phyloP scores from a whole-genome alignment of 2,113 vertebrate genomes.

The Cavia porcellus region DNA sequence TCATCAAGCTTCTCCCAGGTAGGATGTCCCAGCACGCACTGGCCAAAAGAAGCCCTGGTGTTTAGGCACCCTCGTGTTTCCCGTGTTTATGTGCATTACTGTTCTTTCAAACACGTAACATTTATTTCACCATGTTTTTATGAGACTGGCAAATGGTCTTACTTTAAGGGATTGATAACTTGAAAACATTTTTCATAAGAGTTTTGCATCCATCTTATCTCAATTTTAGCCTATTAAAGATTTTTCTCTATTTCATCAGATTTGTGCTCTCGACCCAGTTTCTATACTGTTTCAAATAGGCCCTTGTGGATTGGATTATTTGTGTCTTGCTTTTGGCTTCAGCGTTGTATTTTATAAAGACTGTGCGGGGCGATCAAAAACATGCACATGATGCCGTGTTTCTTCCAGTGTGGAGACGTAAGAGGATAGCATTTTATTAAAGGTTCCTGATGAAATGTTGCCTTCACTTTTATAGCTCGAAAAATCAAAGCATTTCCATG shows the following conservation, averaged over 20 bases:
- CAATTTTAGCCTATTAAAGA: neutral
- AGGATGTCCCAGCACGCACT: neutral
- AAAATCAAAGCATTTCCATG: neutral
- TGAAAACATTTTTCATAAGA: neutral
- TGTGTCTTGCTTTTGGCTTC: neutral
- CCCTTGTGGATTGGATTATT: slow-evolving; percentile 22
- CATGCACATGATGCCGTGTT: neutral
- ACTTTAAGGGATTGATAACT: neutral
- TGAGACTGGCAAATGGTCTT: neutral
- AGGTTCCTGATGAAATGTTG: neutral
- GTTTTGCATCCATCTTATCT: neutral
- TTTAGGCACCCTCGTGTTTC: neutral
- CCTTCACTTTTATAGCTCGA: neutral
- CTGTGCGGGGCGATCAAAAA: neutral
- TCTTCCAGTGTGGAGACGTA: neutral
- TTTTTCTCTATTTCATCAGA: slow-evolving; percentile 14
- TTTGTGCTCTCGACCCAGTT: slow-evolving; percentile 34
- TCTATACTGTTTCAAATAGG: neutral
- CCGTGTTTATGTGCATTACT: neutral
- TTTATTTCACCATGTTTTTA: neutral
- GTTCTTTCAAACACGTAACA: neutral
- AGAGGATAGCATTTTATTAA: neutral
- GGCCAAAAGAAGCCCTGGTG: neutral
- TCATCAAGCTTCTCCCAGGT: slow-evolving; percentile 91
- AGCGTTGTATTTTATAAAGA: neutral